Percentiles rank a stretch among this genome's conserved stretches.
These are phyloP conservation scores for Ciona savignyi DNA, from an alignment of 23 tunicate genomes.

Conservation along the genomic window DNA sequence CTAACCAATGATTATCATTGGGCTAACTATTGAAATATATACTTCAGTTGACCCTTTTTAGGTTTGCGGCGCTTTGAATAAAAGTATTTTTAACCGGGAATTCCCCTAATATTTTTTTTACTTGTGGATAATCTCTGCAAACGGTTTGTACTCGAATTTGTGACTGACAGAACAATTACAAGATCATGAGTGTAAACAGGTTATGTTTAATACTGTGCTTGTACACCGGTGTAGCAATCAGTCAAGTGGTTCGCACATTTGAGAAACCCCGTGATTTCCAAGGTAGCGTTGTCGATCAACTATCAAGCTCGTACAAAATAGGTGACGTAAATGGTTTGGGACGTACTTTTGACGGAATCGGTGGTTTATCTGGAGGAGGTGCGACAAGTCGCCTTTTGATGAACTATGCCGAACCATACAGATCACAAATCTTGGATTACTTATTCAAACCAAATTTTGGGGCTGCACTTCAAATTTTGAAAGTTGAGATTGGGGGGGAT, in stretches of 20 bases:
- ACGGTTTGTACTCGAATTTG: no score
- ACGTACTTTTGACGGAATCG: slow-evolving; percentile 83
- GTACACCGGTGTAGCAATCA: not conserved
- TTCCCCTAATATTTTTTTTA: no score
- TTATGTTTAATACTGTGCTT: no score
- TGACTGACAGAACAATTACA: no score
- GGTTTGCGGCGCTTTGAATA: no score
- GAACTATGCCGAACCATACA: slow-evolving; percentile 60
- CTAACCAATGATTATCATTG: no score
- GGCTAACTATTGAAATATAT: no score
- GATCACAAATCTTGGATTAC: slow-evolving; percentile 67
- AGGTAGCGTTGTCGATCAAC: not conserved
- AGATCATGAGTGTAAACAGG: no score
- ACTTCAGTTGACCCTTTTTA: no score
- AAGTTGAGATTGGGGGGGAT: slow-evolving; percentile 97
- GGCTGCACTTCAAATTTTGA: slow-evolving; percentile 83
- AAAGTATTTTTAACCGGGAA: no score
- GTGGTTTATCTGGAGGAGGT: slow-evolving; percentile 93
- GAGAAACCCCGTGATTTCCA: not conserved
- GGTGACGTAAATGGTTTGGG: slow-evolving; percentile 31
- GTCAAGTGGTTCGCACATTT: not conserved
- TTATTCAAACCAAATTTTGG: slow-evolving; percentile 83
- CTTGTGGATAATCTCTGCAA: no score
- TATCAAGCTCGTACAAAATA: slow-evolving; percentile 17
- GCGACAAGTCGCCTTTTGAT: slow-evolving; percentile 80